Percentiles rank a stretch among this genome's conserved stretches.
phyloP scores from a whole-genome alignment of 2,888 invertebrate genomes.

The Agrochola macilenta region DNA sequence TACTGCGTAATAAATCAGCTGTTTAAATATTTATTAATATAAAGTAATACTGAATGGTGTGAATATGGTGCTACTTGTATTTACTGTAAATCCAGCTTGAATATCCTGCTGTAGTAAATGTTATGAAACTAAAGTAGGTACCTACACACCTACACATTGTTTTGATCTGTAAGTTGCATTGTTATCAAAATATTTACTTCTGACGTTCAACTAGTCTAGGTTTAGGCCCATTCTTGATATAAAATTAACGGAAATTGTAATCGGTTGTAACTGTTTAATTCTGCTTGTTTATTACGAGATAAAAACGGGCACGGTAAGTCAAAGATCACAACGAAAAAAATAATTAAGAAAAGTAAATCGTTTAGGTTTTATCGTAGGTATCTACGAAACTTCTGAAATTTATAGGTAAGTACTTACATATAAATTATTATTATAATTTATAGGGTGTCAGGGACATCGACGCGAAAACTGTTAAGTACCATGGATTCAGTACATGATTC shows the following conservation, averaged over 20 bases:
- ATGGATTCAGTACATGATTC: no score
- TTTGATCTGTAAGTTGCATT: slow-evolving; percentile 17
- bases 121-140: background rate
- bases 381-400: background rate
- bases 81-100: slow-evolving; percentile 13
- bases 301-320: slow-evolving; percentile 14
- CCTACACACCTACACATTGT: no score
- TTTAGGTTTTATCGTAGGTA: background rate
- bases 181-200: slow-evolving; percentile 55
- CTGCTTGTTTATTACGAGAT: slow-evolving; percentile 17
- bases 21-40: slow-evolving; percentile 18
- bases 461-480: no score
- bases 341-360: background rate
- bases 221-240: background rate
- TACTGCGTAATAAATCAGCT: slow-evolving; percentile 4
- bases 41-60: background rate
- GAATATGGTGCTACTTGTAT: slow-evolving; percentile 2
- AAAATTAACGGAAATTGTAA: slow-evolving; percentile 13
- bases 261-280: background rate
- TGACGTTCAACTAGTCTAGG: slow-evolving; percentile 7
- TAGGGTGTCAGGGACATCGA: no score
- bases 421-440: no score
- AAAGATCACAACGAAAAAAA: slow-evolving; percentile 3
- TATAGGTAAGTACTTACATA: no score
- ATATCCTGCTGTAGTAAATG: background rate